Percentiles rank a stretch among this genome's conserved stretches.
Evolutionary conservation across 2,888 invertebrate species (phyloP).

Genomic region (Taenaris catops): DNA sequence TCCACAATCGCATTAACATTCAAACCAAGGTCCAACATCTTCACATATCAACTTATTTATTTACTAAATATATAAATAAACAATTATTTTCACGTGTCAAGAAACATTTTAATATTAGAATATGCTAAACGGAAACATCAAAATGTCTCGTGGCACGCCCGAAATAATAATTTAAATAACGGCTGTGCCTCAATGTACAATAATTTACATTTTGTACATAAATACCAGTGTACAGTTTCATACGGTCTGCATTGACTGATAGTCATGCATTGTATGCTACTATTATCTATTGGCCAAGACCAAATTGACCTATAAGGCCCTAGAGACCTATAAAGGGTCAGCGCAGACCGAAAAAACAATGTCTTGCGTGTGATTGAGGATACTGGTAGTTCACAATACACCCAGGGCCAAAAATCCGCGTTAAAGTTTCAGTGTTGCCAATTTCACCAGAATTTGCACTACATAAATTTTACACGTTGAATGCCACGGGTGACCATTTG

Average conservation of each 20-base stretch:
- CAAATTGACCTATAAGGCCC: too few relatives aligned
- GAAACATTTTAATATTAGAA: conserved; percentile 2
- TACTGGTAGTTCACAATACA: too few relatives aligned
- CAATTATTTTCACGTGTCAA: conserved; percentile 7
- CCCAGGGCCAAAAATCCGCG: too few relatives aligned
- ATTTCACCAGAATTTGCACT: too few relatives aligned
- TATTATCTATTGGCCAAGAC: too few relatives aligned
- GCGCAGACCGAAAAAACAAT: too few relatives aligned
- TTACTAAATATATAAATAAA: conserved; percentile 14
- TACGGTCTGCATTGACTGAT: conserved; percentile 36
- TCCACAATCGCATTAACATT: conserved; percentile 52
- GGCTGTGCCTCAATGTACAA: conserved; percentile 33
- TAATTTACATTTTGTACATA: conserved; percentile 37
- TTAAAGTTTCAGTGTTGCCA: too few relatives aligned
- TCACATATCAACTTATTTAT: conserved; percentile 16
- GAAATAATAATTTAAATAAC: conserved; percentile 22
- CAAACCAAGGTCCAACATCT: conserved; percentile 38
- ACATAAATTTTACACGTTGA: too few relatives aligned
- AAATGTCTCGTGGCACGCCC: conserved; percentile 29
- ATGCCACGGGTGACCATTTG: too few relatives aligned
- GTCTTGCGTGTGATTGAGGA: too few relatives aligned
- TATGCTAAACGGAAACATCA: too few relatives aligned
- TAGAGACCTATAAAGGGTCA: too few relatives aligned
- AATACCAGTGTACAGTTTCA: conserved; percentile 30
- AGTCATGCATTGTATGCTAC: conserved; percentile 9